Evolutionary conservation across 2,888 invertebrate genomes (phyloP), one percentile per base, ranked within the genome.

Genomic region (Ganaspis brasiliensis): DNA sequence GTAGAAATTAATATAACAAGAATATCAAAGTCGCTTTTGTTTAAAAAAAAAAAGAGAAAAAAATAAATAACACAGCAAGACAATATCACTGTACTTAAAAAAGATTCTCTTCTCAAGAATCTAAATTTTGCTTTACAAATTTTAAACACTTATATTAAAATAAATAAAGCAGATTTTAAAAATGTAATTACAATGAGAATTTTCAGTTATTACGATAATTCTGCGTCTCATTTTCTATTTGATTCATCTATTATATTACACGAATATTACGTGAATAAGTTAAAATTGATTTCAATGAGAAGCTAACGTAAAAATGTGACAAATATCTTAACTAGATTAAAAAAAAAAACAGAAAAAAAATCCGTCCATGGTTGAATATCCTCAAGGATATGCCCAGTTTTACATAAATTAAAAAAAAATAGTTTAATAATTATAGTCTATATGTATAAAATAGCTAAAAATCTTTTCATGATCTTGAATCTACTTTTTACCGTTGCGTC

Each of bases 281-380:
- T 67, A 67, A 45, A 49, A 24, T 67, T 49, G 67, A 67, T 21
- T 63, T 63, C 14, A 12, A 63, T 67, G 45, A 45, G 10, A 49
- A 67, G 26, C 67, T 67, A 45, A 67, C 40, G n/a, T 59, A 24
- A 67, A 67, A 67, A 26, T 67, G 67, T 49, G 67, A n/a, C 45
- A 24, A 67, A 67, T 67, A 4, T 45, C 67, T 24, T 9, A 67
- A n/a, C 24, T 67, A 45, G 9, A 45, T 67, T 63, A 0, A 45
- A 67, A 67, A 24, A 40, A 21, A 40, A 31, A 31, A 31, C 31
- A 31, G 31, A 31, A 31, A 31, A n/a, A 31, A 26, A 31, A 5
- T 59, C 16, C 31, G 31, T 16, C 31, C 31, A 35, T 12, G 26
- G 10, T 26, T 10, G n/a, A 57, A n/a, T n/a, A 49, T 49, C 16